Evolutionary conservation across 2,888 invertebrate species (phyloP).

Genomic region (Aphelenchoides bicaudatus): DNA sequence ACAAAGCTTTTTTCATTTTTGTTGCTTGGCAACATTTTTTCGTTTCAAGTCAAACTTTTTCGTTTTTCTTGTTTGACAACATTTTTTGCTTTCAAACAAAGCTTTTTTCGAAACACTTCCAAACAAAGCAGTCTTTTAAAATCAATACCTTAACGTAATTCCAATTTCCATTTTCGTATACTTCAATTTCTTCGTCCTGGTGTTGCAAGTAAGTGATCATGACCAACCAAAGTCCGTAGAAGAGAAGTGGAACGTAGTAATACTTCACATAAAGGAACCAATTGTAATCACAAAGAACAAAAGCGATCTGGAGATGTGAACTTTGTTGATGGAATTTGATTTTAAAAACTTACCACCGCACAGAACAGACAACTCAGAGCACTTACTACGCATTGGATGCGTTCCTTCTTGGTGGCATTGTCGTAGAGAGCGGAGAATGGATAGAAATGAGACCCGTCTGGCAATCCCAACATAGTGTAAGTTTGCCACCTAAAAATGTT

Average conservation of each 20-base stretch:
- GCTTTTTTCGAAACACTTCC: too few species aligned
- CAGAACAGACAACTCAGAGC: constrained; percentile 42
- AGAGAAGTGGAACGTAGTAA: constrained; percentile 34
- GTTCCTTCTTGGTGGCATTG: constrained; percentile 46
- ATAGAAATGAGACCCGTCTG: constrained; percentile 59
- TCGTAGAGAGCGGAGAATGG: constrained; percentile 51
- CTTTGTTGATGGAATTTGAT: neutral
- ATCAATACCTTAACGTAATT: constrained; percentile 33
- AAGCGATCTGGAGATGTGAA: constrained; percentile 25
- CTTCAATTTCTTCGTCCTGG: constrained; percentile 34
- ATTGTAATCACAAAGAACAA: constrained; percentile 23
- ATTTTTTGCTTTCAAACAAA: too few species aligned
- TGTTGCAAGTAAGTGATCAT: constrained; percentile 46
- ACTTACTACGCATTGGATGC: constrained; percentile 51
- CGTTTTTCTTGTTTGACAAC: too few species aligned
- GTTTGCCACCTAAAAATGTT: constrained; percentile 52
- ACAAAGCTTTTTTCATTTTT: too few species aligned
- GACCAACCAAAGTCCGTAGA: constrained; percentile 41
- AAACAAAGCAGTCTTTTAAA: too few species aligned
- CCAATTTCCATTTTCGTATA: constrained; percentile 42
- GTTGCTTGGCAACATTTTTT: too few species aligned
- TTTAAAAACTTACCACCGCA: constrained; percentile 27
- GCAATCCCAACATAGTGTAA: constrained; percentile 51
- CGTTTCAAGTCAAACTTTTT: too few species aligned
- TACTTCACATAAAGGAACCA: constrained; percentile 27